phyloP scores from a whole-genome alignment of 2,113 vertebrate genomes.

The Alligator mississippiensis region DNA sequence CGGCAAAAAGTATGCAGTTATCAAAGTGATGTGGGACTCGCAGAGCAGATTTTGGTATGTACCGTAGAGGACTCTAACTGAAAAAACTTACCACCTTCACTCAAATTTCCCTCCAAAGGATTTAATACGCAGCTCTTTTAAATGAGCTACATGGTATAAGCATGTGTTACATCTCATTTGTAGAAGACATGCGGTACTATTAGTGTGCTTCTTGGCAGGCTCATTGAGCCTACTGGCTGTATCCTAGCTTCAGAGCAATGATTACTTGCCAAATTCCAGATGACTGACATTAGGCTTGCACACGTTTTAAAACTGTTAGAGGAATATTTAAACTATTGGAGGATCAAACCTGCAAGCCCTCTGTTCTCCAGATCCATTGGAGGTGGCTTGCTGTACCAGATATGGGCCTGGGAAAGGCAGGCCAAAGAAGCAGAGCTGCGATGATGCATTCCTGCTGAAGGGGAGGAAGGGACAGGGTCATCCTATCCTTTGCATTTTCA shows the following conservation, averaged over 20 bases:
- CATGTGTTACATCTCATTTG: background rate
- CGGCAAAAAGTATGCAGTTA: constrained; percentile 16
- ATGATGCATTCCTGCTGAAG: background rate
- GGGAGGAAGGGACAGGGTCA: too few species aligned
- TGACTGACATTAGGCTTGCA: background rate
- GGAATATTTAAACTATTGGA: background rate
- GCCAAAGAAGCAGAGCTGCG: background rate
- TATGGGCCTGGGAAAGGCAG: background rate
- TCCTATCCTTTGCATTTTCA: accelerated
- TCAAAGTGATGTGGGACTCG: background rate
- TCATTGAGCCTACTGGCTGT: background rate
- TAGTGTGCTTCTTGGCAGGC: constrained; percentile 4
- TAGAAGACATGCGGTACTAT: background rate
- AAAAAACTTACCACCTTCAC: background rate
- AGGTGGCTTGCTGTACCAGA: background rate
- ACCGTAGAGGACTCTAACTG: background rate
- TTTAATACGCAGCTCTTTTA: accelerated
- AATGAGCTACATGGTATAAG: background rate
- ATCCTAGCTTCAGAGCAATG: background rate
- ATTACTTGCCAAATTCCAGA: constrained; percentile 35
- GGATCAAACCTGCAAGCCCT: background rate
- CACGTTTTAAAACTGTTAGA: background rate
- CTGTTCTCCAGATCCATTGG: background rate
- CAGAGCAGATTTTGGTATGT: background rate
- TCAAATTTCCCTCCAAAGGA: background rate